Evolutionary conservation across 2,888 invertebrate species (phyloP), one percentile per base, ranked within the genome.

Genomic region (Pandemis corylana): DNA sequence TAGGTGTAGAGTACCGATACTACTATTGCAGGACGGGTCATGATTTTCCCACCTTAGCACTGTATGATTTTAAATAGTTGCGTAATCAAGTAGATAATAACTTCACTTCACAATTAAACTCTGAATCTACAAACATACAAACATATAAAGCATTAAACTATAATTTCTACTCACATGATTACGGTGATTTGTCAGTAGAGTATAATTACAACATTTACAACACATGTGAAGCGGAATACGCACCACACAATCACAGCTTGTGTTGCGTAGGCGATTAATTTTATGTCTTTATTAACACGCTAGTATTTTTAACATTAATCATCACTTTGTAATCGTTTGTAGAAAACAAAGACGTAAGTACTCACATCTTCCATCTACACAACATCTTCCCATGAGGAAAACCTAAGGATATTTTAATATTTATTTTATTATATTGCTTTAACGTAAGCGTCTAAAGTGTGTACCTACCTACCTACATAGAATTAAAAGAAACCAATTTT

Each of bases 251-350:
- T 74, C 74, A 70, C 28, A 66, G 69, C 61, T 66, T 70, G 69
- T 74, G 65, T 62, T 42, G 36, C 67, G 59, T 28, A 61, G 65
- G 59, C 61, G 69, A 74, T 74, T 74, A 74, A 49, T 74, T 69
- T 70, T 66, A 74, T 74, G 74, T 74, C 74, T 74, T 66, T 70
- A 74, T 74, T 74, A 74, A 70, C 74, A 61, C 69, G 61, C 74
- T 51, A 61, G 59, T 56, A 59, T 65, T 61, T 74, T 74, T 69
- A 41, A 49, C 46, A 36, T 66, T 72, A 72, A 66, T 66, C 61
- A 72, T 42, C 46, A 66, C 66, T 59, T 20, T 69, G 49, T 46
- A 68, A 56, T 59, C 28, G 59, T 61, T 10, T 49, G 51, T 13
- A 66, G 36, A 72, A 66, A 72, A 66, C 71, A 72, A 59, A 15